phyloP scores from a whole-genome alignment of 2,797 vertebrate genomes.

The Gadopsis marmoratus region DNA sequence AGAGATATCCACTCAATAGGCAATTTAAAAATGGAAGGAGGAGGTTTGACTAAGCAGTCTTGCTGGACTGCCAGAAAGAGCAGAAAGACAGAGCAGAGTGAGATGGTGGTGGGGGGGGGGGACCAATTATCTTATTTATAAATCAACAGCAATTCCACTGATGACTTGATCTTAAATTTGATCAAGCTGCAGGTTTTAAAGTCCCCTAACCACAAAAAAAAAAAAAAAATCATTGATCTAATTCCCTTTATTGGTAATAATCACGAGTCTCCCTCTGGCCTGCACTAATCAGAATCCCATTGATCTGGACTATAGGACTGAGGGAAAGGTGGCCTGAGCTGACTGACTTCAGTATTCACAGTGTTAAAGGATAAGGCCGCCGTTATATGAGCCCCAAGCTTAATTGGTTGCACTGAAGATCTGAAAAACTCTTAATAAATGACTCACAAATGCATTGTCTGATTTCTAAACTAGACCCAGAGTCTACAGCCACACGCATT shows the following conservation, averaged over 20 bases:
- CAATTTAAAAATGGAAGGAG: constrained; percentile 99
- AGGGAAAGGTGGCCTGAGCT: constrained; percentile 23
- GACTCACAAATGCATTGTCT: neutral
- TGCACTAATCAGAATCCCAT: constrained; percentile 80
- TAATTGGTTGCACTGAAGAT: constrained; percentile 17
- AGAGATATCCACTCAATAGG: constrained; percentile 93
- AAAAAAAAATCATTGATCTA: constrained; percentile 86
- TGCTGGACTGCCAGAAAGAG: constrained; percentile 57
- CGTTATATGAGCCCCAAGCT: neutral
- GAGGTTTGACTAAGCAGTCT: constrained; percentile 95
- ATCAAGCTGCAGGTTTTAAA: constrained; percentile 91
- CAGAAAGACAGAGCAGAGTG: constrained; percentile 23
- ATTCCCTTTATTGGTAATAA: constrained; percentile 88
- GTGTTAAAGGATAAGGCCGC: constrained; percentile 24
- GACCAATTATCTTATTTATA: constrained; percentile 97
- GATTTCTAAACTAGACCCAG: neutral
- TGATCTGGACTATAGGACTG: constrained; percentile 72
- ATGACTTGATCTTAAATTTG: constrained; percentile 94
- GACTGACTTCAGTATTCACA: constrained; percentile 46
- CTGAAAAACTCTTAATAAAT: constrained; percentile 2
- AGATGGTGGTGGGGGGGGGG: constrained; percentile 76
- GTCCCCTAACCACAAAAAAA: constrained; percentile 74
- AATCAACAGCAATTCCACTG: constrained; percentile 96
- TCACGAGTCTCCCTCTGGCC: constrained; percentile 77
- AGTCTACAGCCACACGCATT: neutral